phyloP scores from a whole-genome alignment of 2,797 vertebrate genomes.

The Aythya fuligula region DNA sequence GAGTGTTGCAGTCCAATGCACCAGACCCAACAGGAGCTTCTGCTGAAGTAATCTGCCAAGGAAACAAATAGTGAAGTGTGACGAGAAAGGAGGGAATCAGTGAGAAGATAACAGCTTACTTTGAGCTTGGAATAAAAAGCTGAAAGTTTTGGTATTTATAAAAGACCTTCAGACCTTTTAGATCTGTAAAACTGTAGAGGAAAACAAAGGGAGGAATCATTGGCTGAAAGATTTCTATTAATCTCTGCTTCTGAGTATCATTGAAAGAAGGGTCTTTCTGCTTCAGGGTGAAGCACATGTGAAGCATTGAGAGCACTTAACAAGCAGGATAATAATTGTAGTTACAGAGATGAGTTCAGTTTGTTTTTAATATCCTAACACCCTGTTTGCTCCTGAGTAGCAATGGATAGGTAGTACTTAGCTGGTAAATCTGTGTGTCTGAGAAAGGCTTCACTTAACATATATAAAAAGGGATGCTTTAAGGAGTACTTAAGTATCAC shows the following conservation, averaged over 20 bases:
- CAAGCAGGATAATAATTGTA: background rate
- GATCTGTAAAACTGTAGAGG: background rate
- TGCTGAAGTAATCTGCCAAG: background rate
- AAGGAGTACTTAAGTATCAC: background rate
- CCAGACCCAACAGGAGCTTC: background rate
- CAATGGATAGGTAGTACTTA: background rate
- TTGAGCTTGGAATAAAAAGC: background rate
- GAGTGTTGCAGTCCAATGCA: background rate
- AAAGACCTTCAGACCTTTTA: background rate
- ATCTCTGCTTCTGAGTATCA: background rate
- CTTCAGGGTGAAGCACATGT: background rate
- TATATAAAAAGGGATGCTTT: background rate
- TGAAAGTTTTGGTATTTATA: background rate
- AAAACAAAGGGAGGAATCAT: background rate
- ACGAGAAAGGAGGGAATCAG: background rate
- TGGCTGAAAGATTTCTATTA: background rate
- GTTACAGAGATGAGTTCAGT: background rate
- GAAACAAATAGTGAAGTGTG: background rate
- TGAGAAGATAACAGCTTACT: background rate
- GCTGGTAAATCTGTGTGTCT: background rate
- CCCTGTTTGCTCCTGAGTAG: background rate
- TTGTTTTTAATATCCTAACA: background rate
- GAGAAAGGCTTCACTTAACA: slow-evolving; percentile 31
- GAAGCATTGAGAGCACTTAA: background rate
- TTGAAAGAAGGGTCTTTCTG: background rate